Conservation (phyloP, 2,888 invertebrate species). For the Caenorhabditis drosophilae region DNA sequence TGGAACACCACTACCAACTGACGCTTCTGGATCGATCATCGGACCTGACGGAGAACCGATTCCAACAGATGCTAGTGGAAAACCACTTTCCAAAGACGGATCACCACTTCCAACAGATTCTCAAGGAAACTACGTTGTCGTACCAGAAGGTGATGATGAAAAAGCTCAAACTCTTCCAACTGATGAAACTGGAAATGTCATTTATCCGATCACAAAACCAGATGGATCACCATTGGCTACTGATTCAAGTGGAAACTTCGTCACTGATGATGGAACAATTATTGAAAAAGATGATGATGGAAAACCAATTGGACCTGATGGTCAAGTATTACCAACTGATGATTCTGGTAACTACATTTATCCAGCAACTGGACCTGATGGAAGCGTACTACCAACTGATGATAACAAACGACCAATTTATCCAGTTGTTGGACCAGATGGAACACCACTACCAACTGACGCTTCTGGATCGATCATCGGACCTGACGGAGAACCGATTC, state of each 20-base stretch:
- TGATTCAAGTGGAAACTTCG: constrained; percentile 27
- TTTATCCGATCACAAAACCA: constrained; percentile 5
- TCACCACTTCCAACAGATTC: constrained; percentile 25
- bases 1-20: constrained; percentile 14
- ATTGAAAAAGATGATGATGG: constrained; percentile 19
- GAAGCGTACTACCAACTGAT: constrained; percentile 22
- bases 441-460: constrained; percentile 39
- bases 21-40: constrained; percentile 20
- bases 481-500: constrained; percentile 41
- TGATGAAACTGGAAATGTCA: constrained; percentile 10
- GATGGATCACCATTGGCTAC: constrained; percentile 29
- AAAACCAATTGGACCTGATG: constrained; percentile 24
- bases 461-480: constrained; percentile 31
- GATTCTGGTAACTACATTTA: constrained; percentile 28
- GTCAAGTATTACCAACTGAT: constrained; percentile 38
- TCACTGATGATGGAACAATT: constrained; percentile 24
- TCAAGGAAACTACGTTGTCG: constrained; percentile 6
- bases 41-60: constrained; percentile 32
- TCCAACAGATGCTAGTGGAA: constrained; percentile 22
- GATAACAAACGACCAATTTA: constrained; percentile 11
- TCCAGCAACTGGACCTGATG: constrained; percentile 26
- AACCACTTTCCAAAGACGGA: constrained; percentile 22
- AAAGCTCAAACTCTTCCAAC: not conserved
- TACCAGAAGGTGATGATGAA: constrained; percentile 2
- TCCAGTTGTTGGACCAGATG: constrained; percentile 36